Conservation (phyloP, 2,888 invertebrate genomes). For the Heliconius charithonia region DNA sequence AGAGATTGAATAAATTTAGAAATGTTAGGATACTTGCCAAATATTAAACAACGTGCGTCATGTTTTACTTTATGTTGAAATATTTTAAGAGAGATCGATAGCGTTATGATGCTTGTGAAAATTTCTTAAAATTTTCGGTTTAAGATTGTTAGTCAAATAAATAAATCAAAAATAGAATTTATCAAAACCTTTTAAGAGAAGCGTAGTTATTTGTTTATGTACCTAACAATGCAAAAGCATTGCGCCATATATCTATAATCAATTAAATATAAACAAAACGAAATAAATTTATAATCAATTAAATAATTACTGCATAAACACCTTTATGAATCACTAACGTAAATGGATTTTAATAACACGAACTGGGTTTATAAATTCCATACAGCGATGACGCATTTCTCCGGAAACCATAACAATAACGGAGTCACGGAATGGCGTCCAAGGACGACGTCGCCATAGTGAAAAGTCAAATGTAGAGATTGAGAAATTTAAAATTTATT, state of each 20-base stretch:
- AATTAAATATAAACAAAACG: background rate
- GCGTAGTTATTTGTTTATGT: too few relatives aligned
- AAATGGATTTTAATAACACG: background rate
- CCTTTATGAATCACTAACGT: background rate
- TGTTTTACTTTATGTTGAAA: constrained; percentile 8
- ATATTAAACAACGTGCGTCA: constrained; percentile 18
- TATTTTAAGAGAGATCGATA: background rate
- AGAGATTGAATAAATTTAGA: constrained; percentile 34
- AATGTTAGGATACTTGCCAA: constrained; percentile 24
- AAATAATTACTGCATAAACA: background rate
- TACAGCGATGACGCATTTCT: constrained; percentile 22
- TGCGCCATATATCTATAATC: background rate
- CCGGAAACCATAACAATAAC: constrained; percentile 24
- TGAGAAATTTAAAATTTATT: background rate
- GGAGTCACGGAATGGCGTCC: constrained; percentile 18
- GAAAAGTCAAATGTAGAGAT: constrained; percentile 3
- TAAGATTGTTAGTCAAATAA: too few relatives aligned
- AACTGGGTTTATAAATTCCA: background rate
- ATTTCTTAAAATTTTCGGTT: background rate
- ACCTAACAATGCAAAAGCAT: background rate
- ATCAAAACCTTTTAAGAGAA: background rate
- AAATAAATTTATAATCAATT: background rate
- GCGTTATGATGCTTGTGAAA: background rate
- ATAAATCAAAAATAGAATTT: background rate
- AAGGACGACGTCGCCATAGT: constrained; percentile 10